Conservation (phyloP, 2,113 vertebrate genomes). For the Bostrychus sinensis region DNA sequence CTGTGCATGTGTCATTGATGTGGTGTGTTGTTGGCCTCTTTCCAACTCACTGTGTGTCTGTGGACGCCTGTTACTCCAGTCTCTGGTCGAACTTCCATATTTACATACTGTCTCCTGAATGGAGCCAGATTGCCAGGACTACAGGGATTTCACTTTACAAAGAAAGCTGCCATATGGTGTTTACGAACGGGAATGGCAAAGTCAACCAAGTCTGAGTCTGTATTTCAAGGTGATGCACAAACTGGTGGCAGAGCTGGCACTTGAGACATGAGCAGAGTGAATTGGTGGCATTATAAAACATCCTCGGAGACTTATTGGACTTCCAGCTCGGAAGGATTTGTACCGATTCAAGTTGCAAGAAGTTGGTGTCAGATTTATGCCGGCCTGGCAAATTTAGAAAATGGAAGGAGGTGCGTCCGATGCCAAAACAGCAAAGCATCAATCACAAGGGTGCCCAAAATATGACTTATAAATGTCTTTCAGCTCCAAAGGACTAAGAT, state of each 20-base stretch:
- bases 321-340: slow-evolving; percentile 24
- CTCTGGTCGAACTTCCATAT: slow-evolving; percentile 11
- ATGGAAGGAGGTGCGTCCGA: slow-evolving; percentile 11
- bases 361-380: slow-evolving; percentile 34
- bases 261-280: slow-evolving; percentile 7
- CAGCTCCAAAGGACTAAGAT: slow-evolving; percentile 26
- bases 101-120: slow-evolving; percentile 18
- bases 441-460: slow-evolving; percentile 9
- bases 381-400: slow-evolving; percentile 32
- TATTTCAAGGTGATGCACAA: slow-evolving; percentile 43
- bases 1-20: not conserved
- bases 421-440: slow-evolving; percentile 17
- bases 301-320: slow-evolving; percentile 9
- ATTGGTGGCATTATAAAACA: slow-evolving; percentile 13
- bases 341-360: slow-evolving; percentile 19
- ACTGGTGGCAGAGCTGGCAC: slow-evolving; percentile 19
- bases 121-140: slow-evolving; percentile 30
- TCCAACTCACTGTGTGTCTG: slow-evolving; percentile 15
- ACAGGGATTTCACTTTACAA: slow-evolving; percentile 47
- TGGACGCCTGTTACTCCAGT: slow-evolving; percentile 6
- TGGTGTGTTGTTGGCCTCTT: slow-evolving; percentile 7
- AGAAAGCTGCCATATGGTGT: slow-evolving; percentile 54
- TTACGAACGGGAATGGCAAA: slow-evolving; percentile 32
- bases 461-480: slow-evolving; percentile 12
- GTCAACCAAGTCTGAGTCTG: slow-evolving; percentile 32